These are phyloP conservation scores for Cerceris rybyensis DNA, from an alignment of 2,888 invertebrate genomes.

Conservation along the genomic window DNA sequence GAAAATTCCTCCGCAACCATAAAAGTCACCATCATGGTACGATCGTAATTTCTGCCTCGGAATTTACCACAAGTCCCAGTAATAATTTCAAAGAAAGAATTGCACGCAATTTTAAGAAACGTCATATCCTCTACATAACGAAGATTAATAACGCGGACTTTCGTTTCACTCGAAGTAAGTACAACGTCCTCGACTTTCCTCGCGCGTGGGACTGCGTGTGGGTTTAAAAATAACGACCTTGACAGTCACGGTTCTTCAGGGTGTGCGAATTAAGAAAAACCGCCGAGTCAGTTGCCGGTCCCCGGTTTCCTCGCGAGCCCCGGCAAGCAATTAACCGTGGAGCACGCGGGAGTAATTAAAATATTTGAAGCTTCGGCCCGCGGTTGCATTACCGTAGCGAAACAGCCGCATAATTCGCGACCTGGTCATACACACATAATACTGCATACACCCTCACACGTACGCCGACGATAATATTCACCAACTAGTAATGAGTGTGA, in stretches of 20 bases:
- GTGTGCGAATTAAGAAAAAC: constrained; percentile 45
- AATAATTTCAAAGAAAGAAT: not conserved
- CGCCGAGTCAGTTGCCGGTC: constrained; percentile 20
- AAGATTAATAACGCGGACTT: constrained; percentile 25
- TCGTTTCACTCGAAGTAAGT: constrained; percentile 1
- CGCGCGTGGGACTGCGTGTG: constrained; percentile 1
- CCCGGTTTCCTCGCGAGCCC: not conserved
- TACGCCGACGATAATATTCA: not conserved
- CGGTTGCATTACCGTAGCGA: constrained; percentile 24
- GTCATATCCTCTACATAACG: constrained; percentile 4
- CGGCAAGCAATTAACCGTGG: constrained; percentile 63
- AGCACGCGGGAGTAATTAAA: constrained; percentile 67
- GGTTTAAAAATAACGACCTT: constrained; percentile 67
- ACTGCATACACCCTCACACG: too few relatives aligned
- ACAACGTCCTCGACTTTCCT: not conserved
- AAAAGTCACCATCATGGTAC: not conserved
- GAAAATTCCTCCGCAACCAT: too few relatives aligned
- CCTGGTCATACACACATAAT: not conserved
- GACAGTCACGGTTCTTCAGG: constrained; percentile 39
- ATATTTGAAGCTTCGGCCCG: constrained; percentile 61
- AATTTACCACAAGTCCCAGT: not conserved
- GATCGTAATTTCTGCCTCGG: not conserved
- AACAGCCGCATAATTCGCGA: constrained; percentile 6
- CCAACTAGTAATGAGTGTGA: not conserved
- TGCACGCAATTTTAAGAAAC: constrained; percentile 8